These are phyloP conservation scores for Chouioia cunea DNA, from an alignment of 2,888 invertebrate genomes.

Conservation along the genomic window DNA sequence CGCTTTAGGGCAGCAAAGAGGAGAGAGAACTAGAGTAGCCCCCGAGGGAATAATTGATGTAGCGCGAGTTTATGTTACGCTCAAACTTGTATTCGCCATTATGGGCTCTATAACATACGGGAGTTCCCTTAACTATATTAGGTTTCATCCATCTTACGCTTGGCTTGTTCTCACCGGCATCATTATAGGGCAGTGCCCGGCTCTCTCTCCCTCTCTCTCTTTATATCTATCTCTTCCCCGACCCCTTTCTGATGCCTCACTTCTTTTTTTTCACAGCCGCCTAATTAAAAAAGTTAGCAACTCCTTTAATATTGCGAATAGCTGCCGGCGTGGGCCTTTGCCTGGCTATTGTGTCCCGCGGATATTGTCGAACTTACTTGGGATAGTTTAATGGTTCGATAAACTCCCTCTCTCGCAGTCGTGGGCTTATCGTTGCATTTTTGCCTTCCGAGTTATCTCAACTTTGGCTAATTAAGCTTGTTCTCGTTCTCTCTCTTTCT, in stretches of 20 bases:
- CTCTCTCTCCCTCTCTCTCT: no score
- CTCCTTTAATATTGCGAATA: slow-evolving; percentile 35
- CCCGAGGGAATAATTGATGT: slow-evolving; percentile 48
- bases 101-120: slow-evolving; percentile 43
- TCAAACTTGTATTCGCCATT: slow-evolving; percentile 48
- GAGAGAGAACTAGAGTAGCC: slow-evolving; percentile 3
- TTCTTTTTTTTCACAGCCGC: slow-evolving; percentile 20
- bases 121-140: slow-evolving; percentile 43
- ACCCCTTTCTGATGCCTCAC: neutral
- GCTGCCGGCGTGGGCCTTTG: neutral
- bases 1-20: slow-evolving; percentile 16
- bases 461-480: no score
- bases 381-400: no score
- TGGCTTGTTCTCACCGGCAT: slow-evolving; percentile 36
- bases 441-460: no score
- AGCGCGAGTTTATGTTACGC: slow-evolving; percentile 42
- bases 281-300: slow-evolving; percentile 47
- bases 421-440: neutral
- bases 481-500: no score
- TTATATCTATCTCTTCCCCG: no score
- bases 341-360: no score
- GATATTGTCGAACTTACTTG: no score
- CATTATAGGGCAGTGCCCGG: slow-evolving; percentile 33
- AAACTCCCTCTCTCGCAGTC: neutral
- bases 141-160: slow-evolving; percentile 51